A percentile compares a stretch with the other conserved stretches of the same genome.
Evolutionary conservation across 2,888 invertebrate species (phyloP).

Genomic region (Gandaritis pyraliata): DNA sequence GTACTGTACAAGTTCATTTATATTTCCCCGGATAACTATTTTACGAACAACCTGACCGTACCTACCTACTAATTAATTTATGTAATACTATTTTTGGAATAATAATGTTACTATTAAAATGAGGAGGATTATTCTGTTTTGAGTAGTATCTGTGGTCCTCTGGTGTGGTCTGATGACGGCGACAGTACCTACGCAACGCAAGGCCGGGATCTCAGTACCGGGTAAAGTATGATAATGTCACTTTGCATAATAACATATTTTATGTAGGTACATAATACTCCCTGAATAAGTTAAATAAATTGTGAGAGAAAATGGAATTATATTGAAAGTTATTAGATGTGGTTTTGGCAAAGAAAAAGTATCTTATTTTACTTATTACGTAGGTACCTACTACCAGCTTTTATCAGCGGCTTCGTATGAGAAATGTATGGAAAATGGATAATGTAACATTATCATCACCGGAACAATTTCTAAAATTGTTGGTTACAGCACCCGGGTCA

Average conservation of each 20-base stretch:
- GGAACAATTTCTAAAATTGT: too few relatives aligned
- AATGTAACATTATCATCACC: too few relatives aligned
- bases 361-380: neutral
- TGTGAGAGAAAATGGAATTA: slow-evolving; percentile 28
- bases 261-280: slow-evolving; percentile 36
- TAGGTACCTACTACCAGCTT: neutral
- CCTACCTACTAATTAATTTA: too few relatives aligned
- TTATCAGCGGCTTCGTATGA: neutral
- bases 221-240: slow-evolving; percentile 40
- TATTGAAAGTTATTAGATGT: slow-evolving; percentile 33
- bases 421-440: too few relatives aligned
- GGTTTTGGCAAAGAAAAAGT: slow-evolving; percentile 13
- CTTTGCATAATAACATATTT: slow-evolving; percentile 39
- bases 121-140: too few relatives aligned
- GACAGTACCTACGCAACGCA: slow-evolving; percentile 19
- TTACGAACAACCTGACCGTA: too few relatives aligned
- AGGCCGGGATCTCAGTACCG: slow-evolving; percentile 21
- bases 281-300: slow-evolving; percentile 34
- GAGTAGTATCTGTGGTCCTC: neutral
- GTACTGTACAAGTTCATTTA: too few relatives aligned
- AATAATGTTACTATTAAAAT: too few relatives aligned
- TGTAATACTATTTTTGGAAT: too few relatives aligned
- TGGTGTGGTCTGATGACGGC: neutral
- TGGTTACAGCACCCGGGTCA: too few relatives aligned
- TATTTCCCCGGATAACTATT: too few relatives aligned